Evolutionary conservation across 92 coral and sea anemone species (phyloP), one percentile per base, ranked within the genome.

Genomic region (Actinernus sp.): DNA sequence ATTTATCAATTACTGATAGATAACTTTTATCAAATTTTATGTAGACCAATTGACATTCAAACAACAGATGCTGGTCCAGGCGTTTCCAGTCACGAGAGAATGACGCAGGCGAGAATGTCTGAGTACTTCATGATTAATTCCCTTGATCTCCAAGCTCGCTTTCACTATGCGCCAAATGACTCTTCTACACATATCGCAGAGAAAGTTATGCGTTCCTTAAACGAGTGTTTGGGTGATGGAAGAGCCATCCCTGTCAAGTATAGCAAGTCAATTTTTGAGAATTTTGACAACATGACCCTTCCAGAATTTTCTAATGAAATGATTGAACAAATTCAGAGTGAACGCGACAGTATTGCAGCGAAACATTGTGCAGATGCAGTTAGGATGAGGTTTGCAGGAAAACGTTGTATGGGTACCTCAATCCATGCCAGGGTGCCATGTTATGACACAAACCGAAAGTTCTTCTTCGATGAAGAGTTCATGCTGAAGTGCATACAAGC

Each of bases 1-100:
- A n/a, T n/a, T n/a, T n/a, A n/a, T n/a, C n/a, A n/a, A n/a, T n/a
- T n/a, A n/a, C n/a, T n/a, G n/a, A n/a, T n/a, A n/a, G n/a, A n/a
- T n/a, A n/a, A n/a, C 28, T 27, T 50, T 28, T 50, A 4, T 19
- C 13, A 16, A 19, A 50, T 50, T 50, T 50, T 22, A 32, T 34
- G 6, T 31, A 75, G 82, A 47, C 64, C 71, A 1, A 61, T 60
- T 26, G 80, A 73, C 27, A 38, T 73, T 21, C 80, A 73, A 49
- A 75, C 74, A 19, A 36, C 82, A 14, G 82, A 74, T 57, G 82
- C 82, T 63, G 73, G 73, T 22, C 82, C 82, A 4, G 81, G 81
- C 10, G 81, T 74, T 37, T 74, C 81, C 10, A 61, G 55, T 1
- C 81, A 74, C 33, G 82, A 74, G 25, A 21, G 50, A 5, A 74